These are phyloP conservation scores for Forficula auricularia DNA, from an alignment of 1,140 invertebrate genomes.

Conservation along the genomic window DNA sequence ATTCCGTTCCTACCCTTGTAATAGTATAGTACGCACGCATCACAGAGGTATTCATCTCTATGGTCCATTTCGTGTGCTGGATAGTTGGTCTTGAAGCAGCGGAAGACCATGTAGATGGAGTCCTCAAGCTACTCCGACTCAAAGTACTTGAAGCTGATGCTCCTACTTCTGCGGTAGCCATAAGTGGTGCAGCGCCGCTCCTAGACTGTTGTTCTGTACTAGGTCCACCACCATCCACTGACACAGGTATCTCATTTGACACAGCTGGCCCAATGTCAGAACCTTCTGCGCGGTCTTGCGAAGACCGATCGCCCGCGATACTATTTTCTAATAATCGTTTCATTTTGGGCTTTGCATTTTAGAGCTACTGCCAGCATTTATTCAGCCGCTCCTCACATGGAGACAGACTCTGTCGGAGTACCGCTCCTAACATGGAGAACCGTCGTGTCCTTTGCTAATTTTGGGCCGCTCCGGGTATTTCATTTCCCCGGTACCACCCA, in stretches of 20 bases:
- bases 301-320: neutral
- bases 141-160: too few species aligned
- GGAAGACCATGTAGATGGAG: neutral
- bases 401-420: too few species aligned
- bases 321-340: too few species aligned
- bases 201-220: neutral
- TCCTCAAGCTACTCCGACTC: too few species aligned
- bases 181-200: neutral
- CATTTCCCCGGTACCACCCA: too few species aligned
- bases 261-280: neutral
- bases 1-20: neutral
- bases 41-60: neutral
- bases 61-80: neutral
- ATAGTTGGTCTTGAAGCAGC: neutral
- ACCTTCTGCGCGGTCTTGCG: neutral
- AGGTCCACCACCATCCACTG: constrained; percentile 2
- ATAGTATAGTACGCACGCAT: neutral
- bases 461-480: too few species aligned
- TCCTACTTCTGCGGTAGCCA: neutral
- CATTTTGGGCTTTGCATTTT: too few species aligned
- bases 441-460: too few species aligned
- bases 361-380: too few species aligned
- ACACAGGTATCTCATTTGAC: neutral
- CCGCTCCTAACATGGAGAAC: too few species aligned
- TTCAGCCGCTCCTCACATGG: too few species aligned